Evolutionary conservation across 2,113 vertebrate genomes (phyloP), one percentile per base, ranked within the genome.

Genomic region (Perccottus glenii): DNA sequence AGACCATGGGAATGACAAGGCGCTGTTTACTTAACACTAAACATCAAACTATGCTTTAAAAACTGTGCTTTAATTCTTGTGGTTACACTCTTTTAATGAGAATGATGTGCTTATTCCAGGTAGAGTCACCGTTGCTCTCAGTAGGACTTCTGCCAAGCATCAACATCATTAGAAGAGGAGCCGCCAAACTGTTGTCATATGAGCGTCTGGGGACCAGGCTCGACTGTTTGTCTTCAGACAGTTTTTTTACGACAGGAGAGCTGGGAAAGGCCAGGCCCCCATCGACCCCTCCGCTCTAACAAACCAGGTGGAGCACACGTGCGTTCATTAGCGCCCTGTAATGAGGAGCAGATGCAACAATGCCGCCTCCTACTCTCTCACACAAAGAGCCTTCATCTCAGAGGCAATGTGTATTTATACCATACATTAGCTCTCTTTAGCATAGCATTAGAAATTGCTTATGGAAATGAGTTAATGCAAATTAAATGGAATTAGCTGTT

Each of bases 261-360:
- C 70, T 76, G 77, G 72, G 65, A 78, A 75, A 85, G 82, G 81
- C 71, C 83, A 66, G 67, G 67, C 67, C 64, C 80, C 75, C 70
- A 48, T 73, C 68, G 72, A 60, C 75, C 68, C 85, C 85, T 27
- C 75, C 57, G 74, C 78, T 83, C 73, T 77, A 56, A 61, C 66
- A 58, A 81, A 87, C 88, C 88, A 91, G 90, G 90, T 90, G 89
- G 86, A 90, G 84, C 85, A 84, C 89, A 88, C 85, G 52, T 90
- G 85, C 77, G 73, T 92, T 92, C 87, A 91, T 92, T 92, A 91
- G 89, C 87, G 79, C 88, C 85, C 81, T 85, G 86, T 91, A 88
- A 92, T 88, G 85, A 92, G 85, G 88, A 91, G 86, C 91, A 91
- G 89, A 91, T 92, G 90, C 85, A 91, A 87, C 89, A 87, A 78